Evolutionary conservation across 2,113 vertebrate species (phyloP), one percentile per base, ranked within the genome.

Genomic region (Alces alces): DNA sequence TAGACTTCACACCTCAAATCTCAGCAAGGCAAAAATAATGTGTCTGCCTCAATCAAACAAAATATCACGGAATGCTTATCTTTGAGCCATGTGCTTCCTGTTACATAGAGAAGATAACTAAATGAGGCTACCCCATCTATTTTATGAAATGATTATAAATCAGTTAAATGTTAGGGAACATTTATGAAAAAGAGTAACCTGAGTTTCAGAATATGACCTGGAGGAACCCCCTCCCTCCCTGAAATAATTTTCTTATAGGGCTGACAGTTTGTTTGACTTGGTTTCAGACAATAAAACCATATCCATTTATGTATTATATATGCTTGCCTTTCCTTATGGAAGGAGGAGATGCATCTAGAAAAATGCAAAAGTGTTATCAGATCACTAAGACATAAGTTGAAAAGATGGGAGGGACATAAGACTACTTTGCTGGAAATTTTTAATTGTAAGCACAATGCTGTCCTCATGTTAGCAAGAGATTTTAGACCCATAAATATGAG

Each of bases 71-170:
- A 83, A 84, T 45, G 23, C 14, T 85, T 93, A 52, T 93, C 45
- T 78, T 91, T 61, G 6, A 88, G 30, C 27, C 30, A 64, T 25
- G n/a, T 66, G 47, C 27, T 89, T 86, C 80, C 93, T 86, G n/a
- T 57, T 84, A 76, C 27, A 39, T 64, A 94, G 33, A 55, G 33
- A 93, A 90, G n/a, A n/a, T 55, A 95, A 96, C 14, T 61, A 93
- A 87, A 45, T 87, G 14, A 90, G 52, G 5, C 45, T 11, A 78
- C 1, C 6, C 64, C 6, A 61, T 80, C 90, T 88, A 64, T 73
- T 93, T 95, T 78, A 85, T 39, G 52, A 95, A 94, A 27, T 52
- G 2, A 13, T 86, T 36, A 28, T 36, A 79, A 92, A 47, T 50
- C 58, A 93, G 27, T 86, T 57, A 84, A 70, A 73, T 76, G 23